Percentiles rank a stretch among this genome's conserved stretches.
Evolutionary conservation across 2,888 invertebrate species (phyloP).

Genomic region (Seira sanloemensis): DNA sequence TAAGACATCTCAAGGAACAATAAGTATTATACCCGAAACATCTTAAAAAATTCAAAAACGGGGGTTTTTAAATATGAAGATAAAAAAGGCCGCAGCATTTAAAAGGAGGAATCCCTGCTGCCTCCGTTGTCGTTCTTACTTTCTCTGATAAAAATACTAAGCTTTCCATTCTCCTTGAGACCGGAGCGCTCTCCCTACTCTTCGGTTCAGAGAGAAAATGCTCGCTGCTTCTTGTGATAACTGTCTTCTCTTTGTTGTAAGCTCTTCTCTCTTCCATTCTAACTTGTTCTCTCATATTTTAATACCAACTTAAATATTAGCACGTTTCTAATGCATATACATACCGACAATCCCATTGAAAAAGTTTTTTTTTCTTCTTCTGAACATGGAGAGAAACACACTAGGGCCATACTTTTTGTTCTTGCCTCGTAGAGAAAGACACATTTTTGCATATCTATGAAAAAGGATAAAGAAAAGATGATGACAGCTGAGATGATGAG

Average conservation of each 20-base stretch:
- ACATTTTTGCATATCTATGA: conserved; percentile 52
- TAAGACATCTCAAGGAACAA: conserved; percentile 1
- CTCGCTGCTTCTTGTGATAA: conserved; percentile 53
- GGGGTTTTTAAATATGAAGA: conserved; percentile 54
- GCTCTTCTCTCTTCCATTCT: conserved; percentile 13
- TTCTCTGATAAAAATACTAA: not conserved
- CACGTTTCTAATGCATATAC: conserved; percentile 12
- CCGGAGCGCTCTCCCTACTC: not conserved
- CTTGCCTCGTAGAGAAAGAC: conserved; percentile 33
- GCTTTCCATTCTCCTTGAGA: not conserved
- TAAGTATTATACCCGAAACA: not conserved
- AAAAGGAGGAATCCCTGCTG: conserved; percentile 39
- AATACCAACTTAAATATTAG: conserved; percentile 23
- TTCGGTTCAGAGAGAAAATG: not conserved
- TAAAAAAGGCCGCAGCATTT: conserved; percentile 53
- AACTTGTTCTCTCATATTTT: not conserved
- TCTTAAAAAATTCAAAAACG: conserved; percentile 51
- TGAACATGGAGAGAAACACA: not conserved
- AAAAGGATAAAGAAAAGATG: conserved; percentile 57
- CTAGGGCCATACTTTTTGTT: conserved; percentile 40
- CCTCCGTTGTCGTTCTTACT: not conserved
- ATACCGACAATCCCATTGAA: conserved; percentile 31
- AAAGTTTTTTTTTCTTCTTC: conserved; percentile 20
- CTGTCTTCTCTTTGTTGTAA: conserved; percentile 34
- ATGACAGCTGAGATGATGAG: conserved; percentile 59